Conservation (phyloP, 2,888 invertebrate genomes). For the Temnothorax rugatulus region DNA sequence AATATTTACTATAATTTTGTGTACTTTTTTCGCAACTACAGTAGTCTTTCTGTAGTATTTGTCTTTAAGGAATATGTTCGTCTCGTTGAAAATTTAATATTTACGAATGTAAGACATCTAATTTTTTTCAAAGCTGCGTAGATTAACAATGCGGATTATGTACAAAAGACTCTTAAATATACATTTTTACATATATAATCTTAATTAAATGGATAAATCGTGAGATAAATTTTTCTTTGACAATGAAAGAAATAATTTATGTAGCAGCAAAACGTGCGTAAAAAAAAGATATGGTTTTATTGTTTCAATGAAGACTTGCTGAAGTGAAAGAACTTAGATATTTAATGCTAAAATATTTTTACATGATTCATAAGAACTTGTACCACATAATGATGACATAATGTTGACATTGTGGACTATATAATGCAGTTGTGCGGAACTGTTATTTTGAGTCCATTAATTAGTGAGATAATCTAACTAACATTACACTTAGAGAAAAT, state of each 20-base stretch:
- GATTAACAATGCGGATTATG: too few species aligned
- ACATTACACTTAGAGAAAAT: not conserved
- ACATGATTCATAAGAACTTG: not conserved
- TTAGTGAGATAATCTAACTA: constrained; percentile 20
- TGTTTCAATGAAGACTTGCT: not conserved
- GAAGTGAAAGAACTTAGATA: not conserved
- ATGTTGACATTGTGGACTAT: not conserved
- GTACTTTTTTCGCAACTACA: too few species aligned
- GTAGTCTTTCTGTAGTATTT: too few species aligned
- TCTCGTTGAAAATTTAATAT: too few species aligned
- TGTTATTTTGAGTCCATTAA: constrained; percentile 1
- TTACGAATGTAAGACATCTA: too few species aligned
- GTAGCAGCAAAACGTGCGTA: not conserved
- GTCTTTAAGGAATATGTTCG: too few species aligned
- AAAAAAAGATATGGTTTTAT: not conserved
- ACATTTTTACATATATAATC: too few species aligned
- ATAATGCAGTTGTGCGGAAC: not conserved
- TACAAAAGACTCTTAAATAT: too few species aligned
- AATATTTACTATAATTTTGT: too few species aligned
- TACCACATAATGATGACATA: not conserved
- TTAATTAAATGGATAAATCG: constrained; percentile 1
- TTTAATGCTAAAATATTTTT: not conserved
- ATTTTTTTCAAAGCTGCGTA: too few species aligned
- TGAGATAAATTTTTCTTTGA: not conserved
- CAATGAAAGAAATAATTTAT: not conserved